Base-by-base conservation (phyloP, 2,888 invertebrate species). In the Drosophila quasianomalipes region DNA sequence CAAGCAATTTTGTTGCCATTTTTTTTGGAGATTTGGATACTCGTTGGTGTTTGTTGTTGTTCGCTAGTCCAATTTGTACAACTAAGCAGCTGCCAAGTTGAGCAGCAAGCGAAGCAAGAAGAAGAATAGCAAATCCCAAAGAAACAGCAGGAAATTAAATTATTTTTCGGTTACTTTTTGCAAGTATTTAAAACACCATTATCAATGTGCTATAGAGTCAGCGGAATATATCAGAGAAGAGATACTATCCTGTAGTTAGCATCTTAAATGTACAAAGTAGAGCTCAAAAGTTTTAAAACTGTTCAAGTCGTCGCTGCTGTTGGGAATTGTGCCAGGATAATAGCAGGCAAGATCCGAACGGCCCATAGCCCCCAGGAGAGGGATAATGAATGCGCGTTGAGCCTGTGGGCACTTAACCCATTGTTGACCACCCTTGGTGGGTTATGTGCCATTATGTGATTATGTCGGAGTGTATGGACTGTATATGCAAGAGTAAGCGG, bases 41-140 rank as follows among this genome's bases (percentile, higher is more conserved):
- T 61, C 22, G 31, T 63, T 57, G 22, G 49, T 66, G 51, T 76
- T 76, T 68, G 33, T 47, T 73, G 33, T 31, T 61, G 58, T 22
- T 74, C 22, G 65, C 55, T 73, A 63, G 71, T 71, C 79, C 81
- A 85, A 85, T 85, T 87, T 87, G 83, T 79, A 75, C 74, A 74
- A 72, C 75, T 75, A 75, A 83, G 82, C 88, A 88, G 82, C 83
- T 85, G 89, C 89, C 89, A 85, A 75, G 59, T 31, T 54, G 39
- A 31, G 61, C 57, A 47, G 28, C 47, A 53, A 47, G 22, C 22
- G 14, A 4, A 61, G 49, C 12, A 31, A 55, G 16, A 54, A 44
- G 44, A 57, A 62, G 31, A 31, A 28, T 31, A 30, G 47, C 26
- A 41, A 22, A 60, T 59, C 65, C 66, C 33, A 71, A 51, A 52